A percentile compares a stretch with the other conserved stretches of the same genome.
Evolutionary conservation across 2,113 vertebrate genomes (phyloP).

Genomic region (Calypte anna): DNA sequence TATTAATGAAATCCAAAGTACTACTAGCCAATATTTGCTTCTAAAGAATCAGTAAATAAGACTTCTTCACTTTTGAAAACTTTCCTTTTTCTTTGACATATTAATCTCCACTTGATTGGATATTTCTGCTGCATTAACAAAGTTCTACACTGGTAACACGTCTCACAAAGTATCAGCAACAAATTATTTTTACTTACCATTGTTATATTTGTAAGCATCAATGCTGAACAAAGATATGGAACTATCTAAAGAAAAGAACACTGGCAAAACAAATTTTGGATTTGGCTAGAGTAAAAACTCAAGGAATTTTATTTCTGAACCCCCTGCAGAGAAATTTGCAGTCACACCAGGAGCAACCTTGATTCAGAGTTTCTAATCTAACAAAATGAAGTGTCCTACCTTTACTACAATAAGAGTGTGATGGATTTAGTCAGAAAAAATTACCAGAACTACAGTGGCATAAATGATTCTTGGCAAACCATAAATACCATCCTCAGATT

Average conservation of each 20-base stretch:
- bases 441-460: not conserved
- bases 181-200: not conserved
- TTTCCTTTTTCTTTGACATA: not conserved
- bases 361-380: not conserved
- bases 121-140: not conserved
- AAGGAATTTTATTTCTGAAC: not conserved
- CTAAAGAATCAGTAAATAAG: not conserved
- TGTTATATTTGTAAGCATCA: not conserved
- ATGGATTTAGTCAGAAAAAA: not conserved
- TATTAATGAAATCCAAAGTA: not conserved
- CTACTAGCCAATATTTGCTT: not conserved
- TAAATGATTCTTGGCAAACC: not conserved
- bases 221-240: not conserved
- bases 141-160: not conserved
- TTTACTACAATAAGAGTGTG: not conserved
- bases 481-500: not conserved
- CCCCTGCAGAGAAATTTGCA: not conserved
- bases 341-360: not conserved
- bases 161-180: not conserved
- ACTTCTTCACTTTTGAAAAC: not conserved
- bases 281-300: not conserved
- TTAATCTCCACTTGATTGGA: not conserved
- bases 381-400: not conserved
- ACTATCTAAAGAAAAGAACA: not conserved
- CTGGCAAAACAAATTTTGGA: not conserved